Percentiles rank a stretch among this genome's conserved stretches.
Conservation (phyloP, 2,888 invertebrate species). For the Drosophila hawaiiensis region DNA sequence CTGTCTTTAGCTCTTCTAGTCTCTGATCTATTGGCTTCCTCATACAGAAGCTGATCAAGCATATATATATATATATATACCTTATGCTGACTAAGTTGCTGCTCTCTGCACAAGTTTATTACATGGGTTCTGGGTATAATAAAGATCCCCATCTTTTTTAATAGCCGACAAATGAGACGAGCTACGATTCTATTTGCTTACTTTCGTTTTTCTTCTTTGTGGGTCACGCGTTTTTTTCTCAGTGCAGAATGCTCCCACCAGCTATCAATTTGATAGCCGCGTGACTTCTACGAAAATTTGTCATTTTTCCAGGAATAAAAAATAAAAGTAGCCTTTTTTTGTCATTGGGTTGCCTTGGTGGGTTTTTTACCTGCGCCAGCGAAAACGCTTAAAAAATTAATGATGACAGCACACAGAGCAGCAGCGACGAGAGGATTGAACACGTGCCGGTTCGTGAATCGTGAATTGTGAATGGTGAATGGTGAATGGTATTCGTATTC, state of each 20-base stretch:
- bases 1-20: background rate
- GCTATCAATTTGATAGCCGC: conserved; percentile 24
- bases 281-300: conserved; percentile 77
- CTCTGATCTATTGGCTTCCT: background rate
- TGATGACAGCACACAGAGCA: conserved; percentile 66
- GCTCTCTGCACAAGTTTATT: background rate
- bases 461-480: conserved; percentile 8
- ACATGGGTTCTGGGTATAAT: background rate
- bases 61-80: background rate
- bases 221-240: background rate
- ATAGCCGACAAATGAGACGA: background rate
- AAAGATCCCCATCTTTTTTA: background rate
- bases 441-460: conserved; percentile 59
- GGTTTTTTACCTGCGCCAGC: conserved; percentile 47
- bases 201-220: background rate
- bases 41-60: background rate
- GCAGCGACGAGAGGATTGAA: conserved; percentile 36
- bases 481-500: conserved; percentile 3
- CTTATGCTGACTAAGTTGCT: background rate
- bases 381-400: conserved; percentile 75
- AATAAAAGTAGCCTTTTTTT: conserved; percentile 11
- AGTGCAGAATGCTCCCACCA: conserved; percentile 10
- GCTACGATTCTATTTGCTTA: background rate
- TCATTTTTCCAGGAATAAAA: conserved; percentile 71
- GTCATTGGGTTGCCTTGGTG: conserved; percentile 15